Evolutionary conservation across 1,140 invertebrate species (phyloP), one percentile per base, ranked within the genome.

Genomic region (Drosophila prosaltans): DNA sequence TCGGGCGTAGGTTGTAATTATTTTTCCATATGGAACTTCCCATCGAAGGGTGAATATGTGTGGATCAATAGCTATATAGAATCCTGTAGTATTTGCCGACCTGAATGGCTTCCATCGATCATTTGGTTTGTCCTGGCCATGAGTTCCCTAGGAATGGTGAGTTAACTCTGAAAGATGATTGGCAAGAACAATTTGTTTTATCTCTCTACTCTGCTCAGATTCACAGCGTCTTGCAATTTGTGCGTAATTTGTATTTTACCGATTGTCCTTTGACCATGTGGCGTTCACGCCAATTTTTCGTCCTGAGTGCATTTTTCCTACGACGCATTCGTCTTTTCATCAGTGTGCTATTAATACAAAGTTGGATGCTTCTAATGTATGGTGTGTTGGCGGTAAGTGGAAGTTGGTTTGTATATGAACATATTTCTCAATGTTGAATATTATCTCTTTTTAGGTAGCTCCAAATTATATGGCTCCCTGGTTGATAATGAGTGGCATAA

Each of bases 21-120:
- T 8, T 58, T n/a, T 58, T 58, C 55, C 3, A 58, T 58, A 11
- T 58, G 55, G 55, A 8, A 11, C 1, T 58, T 58, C 7, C 26
- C 9, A 6, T 28, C 10, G 0, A 7, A 2, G 3, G 7, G 16
- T 2, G 10, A 32, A 16, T 58, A 21, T n/a, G 1, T 36, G 2
- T 8, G 6, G 11, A 5, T 11, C 26, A n/a, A 58, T n/a, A 5
- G 30, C 10, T 36, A 58, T 36, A 0, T 58, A 6, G 26, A 30
- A 32, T 36, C 55, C 26, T 58, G 55, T 7, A 2, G 5, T 1
- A n/a, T 11, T 5, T 7, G 30, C 0, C n/a, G 30, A 11, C 2
- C 1, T 2, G 4, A 58, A 58, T 58, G 55, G 55, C 30, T 58
- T 16, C 55, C 55, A 0, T 58, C 30, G 1, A 2, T 58, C 7